Evolutionary conservation across 2,113 vertebrate genomes (phyloP).

Genomic region (Psittacula cyanocephala): DNA sequence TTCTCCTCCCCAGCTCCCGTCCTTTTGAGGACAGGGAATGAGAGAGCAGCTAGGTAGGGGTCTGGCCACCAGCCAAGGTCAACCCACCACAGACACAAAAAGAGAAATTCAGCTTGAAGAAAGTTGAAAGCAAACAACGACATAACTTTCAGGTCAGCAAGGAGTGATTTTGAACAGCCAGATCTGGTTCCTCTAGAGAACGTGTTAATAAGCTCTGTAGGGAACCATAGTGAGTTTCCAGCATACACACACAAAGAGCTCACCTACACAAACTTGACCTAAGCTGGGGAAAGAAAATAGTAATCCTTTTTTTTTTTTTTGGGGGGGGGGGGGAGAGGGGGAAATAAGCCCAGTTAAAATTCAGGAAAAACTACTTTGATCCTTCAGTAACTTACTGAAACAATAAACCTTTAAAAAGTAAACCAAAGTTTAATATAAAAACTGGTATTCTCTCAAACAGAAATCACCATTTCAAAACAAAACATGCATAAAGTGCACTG

Average conservation of each 20-base stretch:
- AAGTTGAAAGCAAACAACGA: background rate
- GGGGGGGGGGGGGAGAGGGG: too few species aligned
- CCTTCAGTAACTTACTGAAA: background rate
- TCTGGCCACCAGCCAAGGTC: background rate
- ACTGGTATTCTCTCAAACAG: background rate
- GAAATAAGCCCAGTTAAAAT: background rate
- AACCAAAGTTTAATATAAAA: background rate
- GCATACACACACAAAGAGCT: background rate
- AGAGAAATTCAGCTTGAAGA: background rate
- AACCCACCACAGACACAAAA: background rate
- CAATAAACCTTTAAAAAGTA: background rate
- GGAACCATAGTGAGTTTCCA: background rate
- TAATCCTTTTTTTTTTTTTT: background rate
- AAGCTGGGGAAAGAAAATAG: background rate
- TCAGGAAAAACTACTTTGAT: background rate
- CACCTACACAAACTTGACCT: background rate
- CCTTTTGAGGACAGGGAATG: background rate
- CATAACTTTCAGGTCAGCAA: background rate
- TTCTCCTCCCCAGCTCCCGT: background rate
- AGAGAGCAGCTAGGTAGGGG: background rate
- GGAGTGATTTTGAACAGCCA: background rate
- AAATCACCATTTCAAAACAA: background rate
- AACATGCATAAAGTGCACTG: background rate
- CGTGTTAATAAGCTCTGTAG: background rate
- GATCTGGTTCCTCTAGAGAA: background rate